phyloP scores from a whole-genome alignment of 2,888 invertebrate species.

The Acleris emargana region DNA sequence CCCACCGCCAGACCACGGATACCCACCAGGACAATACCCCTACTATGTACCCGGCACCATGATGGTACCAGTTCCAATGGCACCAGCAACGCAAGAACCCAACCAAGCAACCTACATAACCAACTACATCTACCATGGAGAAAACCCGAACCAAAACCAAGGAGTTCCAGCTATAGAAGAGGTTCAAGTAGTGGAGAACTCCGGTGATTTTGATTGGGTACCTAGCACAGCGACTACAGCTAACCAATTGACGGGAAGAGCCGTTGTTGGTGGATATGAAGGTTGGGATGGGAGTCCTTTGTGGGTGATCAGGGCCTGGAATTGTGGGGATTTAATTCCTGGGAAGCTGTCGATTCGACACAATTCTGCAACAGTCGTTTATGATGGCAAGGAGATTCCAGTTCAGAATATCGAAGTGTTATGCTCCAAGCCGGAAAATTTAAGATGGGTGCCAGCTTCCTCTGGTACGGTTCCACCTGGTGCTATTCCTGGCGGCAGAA shows the following conservation, averaged over 20 bases:
- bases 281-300: slow-evolving; percentile 79
- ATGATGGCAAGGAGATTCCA: slow-evolving; percentile 69
- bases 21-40: slow-evolving; percentile 45
- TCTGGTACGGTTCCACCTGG: slow-evolving; percentile 81
- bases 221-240: slow-evolving; percentile 69
- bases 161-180: slow-evolving; percentile 44
- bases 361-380: slow-evolving; percentile 67
- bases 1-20: slow-evolving; percentile 50
- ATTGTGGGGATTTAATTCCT: slow-evolving; percentile 75
- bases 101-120: slow-evolving; percentile 69
- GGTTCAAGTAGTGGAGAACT: slow-evolving; percentile 63
- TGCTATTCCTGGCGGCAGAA: slow-evolving; percentile 81
- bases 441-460: slow-evolving; percentile 81
- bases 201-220: slow-evolving; percentile 74
- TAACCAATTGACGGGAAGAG: slow-evolving; percentile 61
- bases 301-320: slow-evolving; percentile 77
- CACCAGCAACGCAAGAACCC: slow-evolving; percentile 40
- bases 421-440: slow-evolving; percentile 62
- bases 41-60: slow-evolving; percentile 69
- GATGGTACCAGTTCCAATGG: slow-evolving; percentile 68
- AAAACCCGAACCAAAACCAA: slow-evolving; percentile 45
- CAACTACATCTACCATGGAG: slow-evolving; percentile 75
- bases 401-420: slow-evolving; percentile 77
- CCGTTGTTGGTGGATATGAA: slow-evolving; percentile 75
- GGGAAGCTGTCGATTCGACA: slow-evolving; percentile 76